These are phyloP conservation scores for Desoria tigrina DNA, from an alignment of 2,888 invertebrate genomes.

Conservation along the genomic window DNA sequence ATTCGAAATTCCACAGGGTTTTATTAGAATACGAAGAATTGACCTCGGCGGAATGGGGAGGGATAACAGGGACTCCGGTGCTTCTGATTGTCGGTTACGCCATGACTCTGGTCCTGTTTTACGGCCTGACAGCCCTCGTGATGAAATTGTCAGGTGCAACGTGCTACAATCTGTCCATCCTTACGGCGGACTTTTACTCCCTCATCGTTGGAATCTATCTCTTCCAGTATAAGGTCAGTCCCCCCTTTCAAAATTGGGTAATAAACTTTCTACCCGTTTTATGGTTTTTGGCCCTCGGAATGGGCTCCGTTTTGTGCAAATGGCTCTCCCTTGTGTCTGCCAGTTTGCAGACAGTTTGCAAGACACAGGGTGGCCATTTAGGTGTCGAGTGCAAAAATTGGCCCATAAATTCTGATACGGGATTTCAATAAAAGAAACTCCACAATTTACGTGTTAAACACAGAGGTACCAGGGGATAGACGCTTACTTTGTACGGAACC, in stretches of 20 bases:
- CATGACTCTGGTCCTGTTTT: constrained; percentile 72
- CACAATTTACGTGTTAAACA: too few species aligned
- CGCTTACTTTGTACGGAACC: too few species aligned
- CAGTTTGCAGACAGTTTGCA: too few species aligned
- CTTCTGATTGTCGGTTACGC: constrained; percentile 67
- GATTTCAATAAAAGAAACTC: constrained; percentile 1
- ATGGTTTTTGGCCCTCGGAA: neutral
- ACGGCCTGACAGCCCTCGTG: constrained; percentile 74
- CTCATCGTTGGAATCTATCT: constrained; percentile 76
- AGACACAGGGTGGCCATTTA: neutral
- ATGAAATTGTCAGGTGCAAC: constrained; percentile 78
- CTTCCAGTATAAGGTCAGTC: constrained; percentile 74
- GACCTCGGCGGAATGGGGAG: constrained; percentile 66
- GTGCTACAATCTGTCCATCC: constrained; percentile 75
- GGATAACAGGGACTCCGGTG: constrained; percentile 62
- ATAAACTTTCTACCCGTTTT: neutral
- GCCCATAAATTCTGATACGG: constrained; percentile 2
- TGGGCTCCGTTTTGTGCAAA: neutral
- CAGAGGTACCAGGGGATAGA: too few species aligned
- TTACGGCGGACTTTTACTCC: constrained; percentile 74
- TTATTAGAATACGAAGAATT: constrained; percentile 71
- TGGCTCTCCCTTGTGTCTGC: constrained; percentile 1
- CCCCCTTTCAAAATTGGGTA: neutral
- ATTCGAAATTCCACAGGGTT: too few species aligned
- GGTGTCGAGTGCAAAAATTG: constrained; percentile 6